Base-by-base conservation (phyloP, 2,113 vertebrate species). In the Petrocephalus microphthalmus region DNA sequence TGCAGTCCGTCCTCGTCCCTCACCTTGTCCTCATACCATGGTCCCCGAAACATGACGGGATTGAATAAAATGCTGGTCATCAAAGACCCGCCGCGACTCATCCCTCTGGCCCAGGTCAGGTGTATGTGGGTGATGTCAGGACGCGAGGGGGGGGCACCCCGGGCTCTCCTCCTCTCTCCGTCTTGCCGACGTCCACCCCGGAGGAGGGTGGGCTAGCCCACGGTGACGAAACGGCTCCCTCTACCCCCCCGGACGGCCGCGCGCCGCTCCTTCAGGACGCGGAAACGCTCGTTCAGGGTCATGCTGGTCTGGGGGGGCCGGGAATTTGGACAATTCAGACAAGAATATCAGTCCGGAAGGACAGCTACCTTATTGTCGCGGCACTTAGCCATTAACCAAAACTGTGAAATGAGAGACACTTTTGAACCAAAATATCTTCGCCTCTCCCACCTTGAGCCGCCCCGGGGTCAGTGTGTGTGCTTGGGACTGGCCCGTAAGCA, bases 201-300 rank as follows among this genome's bases (percentile, higher is more conserved):
- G 1, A 6, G 19, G 47, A 33, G 13, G 29, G 19, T 3, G 0
- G 64, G 67, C 67, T 94, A 94, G 82, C 97, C 97, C 92, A 99
- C 98, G 0, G 98, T 98, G 10, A 99, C 98, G 87, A 98, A 99
- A 78, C 98, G 95, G 89, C 95, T 97, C 84, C 97, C 97, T 96
- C 97, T 98, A 17, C 83, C 19, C 85, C 67, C 92, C 11, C 93
- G 91, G 4, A 95, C 93, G 0, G 95, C 94, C 22, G 95, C 89
- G 89, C 98, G 97, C 49, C 94, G 95, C 60, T 98, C 97, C 92
- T 99, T 99, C 87, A 99, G 93, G 93, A 99, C 98, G 84, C 96
- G 97, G 93, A 99, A 99, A 29, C 98, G 96, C 74, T 99, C 98
- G 0, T 98, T 99, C 92, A 99, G 90, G 0, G 98, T 99, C 94